Evolutionary conservation across 2,888 invertebrate genomes (phyloP).

Genomic region (Protodeltote pygarga): DNA sequence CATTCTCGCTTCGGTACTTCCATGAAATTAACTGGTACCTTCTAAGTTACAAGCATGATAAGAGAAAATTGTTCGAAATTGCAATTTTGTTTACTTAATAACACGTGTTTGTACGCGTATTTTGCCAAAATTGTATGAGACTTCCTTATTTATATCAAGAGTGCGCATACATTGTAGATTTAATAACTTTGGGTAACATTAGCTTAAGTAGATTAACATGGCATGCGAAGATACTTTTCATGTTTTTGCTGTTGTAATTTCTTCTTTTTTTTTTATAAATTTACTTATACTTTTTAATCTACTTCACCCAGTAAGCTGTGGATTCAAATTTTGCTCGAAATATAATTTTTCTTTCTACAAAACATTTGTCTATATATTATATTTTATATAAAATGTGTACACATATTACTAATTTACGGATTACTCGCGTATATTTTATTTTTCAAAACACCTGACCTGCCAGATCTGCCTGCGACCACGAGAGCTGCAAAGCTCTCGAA

Average conservation of each 20-base stretch:
- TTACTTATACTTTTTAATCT: too few species aligned
- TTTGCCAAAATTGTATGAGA: constrained; percentile 12
- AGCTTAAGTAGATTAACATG: constrained; percentile 20
- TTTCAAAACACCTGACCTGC: too few species aligned
- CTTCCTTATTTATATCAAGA: constrained; percentile 31
- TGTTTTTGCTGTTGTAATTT: constrained; percentile 9
- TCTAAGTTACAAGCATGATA: constrained; percentile 33
- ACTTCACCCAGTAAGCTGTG: too few species aligned
- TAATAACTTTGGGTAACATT: constrained; percentile 21
- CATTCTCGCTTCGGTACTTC: constrained; percentile 33
- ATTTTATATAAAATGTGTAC: too few species aligned
- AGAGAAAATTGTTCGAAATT: constrained; percentile 40
- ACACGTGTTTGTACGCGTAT: constrained; percentile 15
- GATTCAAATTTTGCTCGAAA: too few species aligned
- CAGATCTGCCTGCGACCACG: too few species aligned
- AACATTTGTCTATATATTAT: too few species aligned
- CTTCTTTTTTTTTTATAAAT: too few species aligned
- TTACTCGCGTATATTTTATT: too few species aligned
- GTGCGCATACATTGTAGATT: constrained; percentile 28
- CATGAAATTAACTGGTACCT: constrained; percentile 33
- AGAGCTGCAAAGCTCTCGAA: too few species aligned
- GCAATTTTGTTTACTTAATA: constrained; percentile 42
- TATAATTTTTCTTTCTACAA: too few species aligned
- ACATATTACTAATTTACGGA: too few species aligned
- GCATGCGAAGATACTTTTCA: not conserved